phyloP scores from a whole-genome alignment of 1,140 invertebrate genomes.

The Mya arenaria region DNA sequence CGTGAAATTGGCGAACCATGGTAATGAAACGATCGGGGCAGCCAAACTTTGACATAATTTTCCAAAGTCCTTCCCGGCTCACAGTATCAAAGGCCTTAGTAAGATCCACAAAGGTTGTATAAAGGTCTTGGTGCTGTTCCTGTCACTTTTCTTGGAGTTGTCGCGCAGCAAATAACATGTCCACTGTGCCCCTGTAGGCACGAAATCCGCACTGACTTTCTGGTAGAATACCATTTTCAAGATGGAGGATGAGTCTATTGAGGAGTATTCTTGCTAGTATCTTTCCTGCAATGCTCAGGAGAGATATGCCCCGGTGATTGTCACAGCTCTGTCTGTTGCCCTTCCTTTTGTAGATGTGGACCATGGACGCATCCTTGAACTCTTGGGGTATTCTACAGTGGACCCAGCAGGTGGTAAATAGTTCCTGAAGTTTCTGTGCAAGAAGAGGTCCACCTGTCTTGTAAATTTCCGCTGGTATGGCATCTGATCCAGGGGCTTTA shows the following conservation, averaged over 20 bases:
- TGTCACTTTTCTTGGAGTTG: conserved; percentile 59
- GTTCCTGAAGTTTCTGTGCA: background rate
- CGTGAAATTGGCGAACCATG: conserved; percentile 35
- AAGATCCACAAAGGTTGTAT: conserved; percentile 57
- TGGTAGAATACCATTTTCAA: conserved; percentile 40
- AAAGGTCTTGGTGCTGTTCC: conserved; percentile 56
- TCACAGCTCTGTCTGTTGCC: conserved; percentile 37
- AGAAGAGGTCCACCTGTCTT: conserved; percentile 24
- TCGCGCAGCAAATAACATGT: conserved; percentile 54
- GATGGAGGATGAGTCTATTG: conserved; percentile 36
- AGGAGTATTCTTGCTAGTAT: conserved; percentile 56
- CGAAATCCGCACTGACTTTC: conserved; percentile 58
- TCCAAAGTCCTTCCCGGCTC: conserved; percentile 53
- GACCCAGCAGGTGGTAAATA: conserved; percentile 5
- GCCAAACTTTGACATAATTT: conserved; percentile 53
- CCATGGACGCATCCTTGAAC: conserved; percentile 53
- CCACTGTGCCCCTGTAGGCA: conserved; percentile 44
- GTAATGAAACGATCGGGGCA: conserved; percentile 46
- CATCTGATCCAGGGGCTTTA: conserved; percentile 11
- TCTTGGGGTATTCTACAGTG: conserved; percentile 29
- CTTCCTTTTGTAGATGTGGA: conserved; percentile 50
- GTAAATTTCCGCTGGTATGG: conserved; percentile 55
- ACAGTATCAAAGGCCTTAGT: conserved; percentile 67
- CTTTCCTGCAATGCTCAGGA: conserved; percentile 55
- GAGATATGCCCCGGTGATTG: conserved; percentile 53